A percentile compares a stretch with the other conserved stretches of the same genome.
phyloP scores from a whole-genome alignment of 2,888 invertebrate species.

The Calephelis perditalis region DNA sequence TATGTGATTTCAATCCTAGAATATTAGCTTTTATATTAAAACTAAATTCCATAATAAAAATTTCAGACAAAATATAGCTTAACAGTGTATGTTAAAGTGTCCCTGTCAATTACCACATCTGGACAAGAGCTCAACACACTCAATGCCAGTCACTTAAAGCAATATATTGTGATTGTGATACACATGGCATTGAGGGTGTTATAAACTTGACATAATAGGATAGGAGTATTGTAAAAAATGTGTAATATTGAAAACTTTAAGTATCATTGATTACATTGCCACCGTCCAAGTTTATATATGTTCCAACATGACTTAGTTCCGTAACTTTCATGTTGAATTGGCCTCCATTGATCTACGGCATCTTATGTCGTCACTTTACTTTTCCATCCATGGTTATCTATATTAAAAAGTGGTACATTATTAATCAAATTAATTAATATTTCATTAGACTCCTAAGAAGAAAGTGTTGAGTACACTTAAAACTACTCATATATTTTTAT shows the following conservation, averaged over 20 bases:
- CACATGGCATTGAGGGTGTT: constrained; percentile 32
- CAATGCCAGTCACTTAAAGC: too few relatives aligned
- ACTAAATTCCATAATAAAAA: too few relatives aligned
- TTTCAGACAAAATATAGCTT: too few relatives aligned
- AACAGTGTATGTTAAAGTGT: too few relatives aligned
- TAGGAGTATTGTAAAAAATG: constrained; percentile 31
- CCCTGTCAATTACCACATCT: too few relatives aligned
- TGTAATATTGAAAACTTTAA: constrained; percentile 57
- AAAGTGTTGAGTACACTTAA: not conserved
- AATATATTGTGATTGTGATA: constrained; percentile 9
- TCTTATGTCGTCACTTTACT: constrained; percentile 50
- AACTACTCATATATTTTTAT: too few relatives aligned
- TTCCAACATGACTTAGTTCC: constrained; percentile 57
- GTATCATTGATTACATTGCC: constrained; percentile 75
- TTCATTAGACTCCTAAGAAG: too few relatives aligned
- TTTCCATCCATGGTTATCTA: constrained; percentile 63
- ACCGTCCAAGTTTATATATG: constrained; percentile 55
- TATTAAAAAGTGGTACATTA: constrained; percentile 33
- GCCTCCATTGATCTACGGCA: constrained; percentile 31
- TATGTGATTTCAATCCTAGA: too few relatives aligned
- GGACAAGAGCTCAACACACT: too few relatives aligned
- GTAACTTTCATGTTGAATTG: constrained; percentile 48
- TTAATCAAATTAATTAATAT: constrained; percentile 23
- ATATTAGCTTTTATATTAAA: too few relatives aligned
- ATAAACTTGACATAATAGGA: constrained; percentile 49